These are phyloP conservation scores for Vimba vimba DNA, from an alignment of 2,113 vertebrate genomes.

Conservation along the genomic window DNA sequence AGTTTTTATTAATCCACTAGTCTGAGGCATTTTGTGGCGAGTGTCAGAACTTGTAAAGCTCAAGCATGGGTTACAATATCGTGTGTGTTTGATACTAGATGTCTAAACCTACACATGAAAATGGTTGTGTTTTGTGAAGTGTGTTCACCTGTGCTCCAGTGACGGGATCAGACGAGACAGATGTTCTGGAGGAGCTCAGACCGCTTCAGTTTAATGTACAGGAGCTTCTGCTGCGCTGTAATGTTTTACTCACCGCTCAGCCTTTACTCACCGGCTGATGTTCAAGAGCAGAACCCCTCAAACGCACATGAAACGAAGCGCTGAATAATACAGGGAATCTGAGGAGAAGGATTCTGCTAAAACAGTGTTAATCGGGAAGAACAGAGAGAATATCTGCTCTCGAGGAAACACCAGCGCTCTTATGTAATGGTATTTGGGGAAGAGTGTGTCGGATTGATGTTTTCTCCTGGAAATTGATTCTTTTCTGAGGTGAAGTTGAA, in stretches of 20 bases:
- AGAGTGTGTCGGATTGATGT: constrained; percentile 23
- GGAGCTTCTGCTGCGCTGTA: not conserved
- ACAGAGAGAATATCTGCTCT: not conserved
- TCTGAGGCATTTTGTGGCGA: not conserved
- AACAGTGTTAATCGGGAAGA: not conserved
- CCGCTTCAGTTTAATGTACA: not conserved
- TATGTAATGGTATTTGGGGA: constrained; percentile 14
- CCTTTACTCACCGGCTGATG: not conserved
- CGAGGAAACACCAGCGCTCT: not conserved
- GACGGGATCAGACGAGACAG: not conserved
- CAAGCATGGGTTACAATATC: not conserved
- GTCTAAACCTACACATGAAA: not conserved
- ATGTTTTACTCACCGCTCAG: constrained; percentile 16
- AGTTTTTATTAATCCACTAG: too few relatives aligned
- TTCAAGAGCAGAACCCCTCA: constrained; percentile 8
- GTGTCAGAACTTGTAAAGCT: not conserved
- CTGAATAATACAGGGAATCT: constrained; percentile 4
- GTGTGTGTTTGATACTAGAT: not conserved
- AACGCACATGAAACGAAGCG: not conserved
- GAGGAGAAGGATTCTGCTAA: not conserved
- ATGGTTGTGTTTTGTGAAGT: not conserved
- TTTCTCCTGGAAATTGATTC: constrained; percentile 33
- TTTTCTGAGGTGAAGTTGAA: constrained; percentile 42
- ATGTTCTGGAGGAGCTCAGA: not conserved
- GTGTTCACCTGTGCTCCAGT: not conserved